A percentile compares a stretch with the other conserved stretches of the same genome.
Evolutionary conservation across 2,113 vertebrate species (phyloP).

Genomic region (Vanacampus margaritifer): DNA sequence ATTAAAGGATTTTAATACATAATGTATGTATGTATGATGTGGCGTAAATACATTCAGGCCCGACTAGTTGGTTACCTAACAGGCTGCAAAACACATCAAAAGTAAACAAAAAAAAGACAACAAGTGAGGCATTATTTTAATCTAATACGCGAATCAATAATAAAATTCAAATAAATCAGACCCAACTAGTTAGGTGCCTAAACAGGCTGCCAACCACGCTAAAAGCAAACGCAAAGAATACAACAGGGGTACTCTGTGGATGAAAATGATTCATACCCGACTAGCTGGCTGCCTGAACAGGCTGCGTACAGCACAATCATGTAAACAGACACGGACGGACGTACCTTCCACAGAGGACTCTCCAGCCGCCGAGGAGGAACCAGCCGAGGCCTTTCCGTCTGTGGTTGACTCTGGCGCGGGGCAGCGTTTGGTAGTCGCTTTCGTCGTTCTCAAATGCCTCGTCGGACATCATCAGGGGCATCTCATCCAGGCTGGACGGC

Average conservation of each 20-base stretch:
- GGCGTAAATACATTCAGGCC: too few relatives aligned
- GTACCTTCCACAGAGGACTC: slow-evolving; percentile 86
- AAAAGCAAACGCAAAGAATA: not conserved
- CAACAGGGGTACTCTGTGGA: not conserved
- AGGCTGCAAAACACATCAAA: too few relatives aligned
- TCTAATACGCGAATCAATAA: not conserved
- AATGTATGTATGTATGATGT: too few relatives aligned
- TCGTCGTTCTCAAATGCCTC: slow-evolving; percentile 97
- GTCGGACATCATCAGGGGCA: slow-evolving; percentile 99
- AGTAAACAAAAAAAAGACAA: not conserved
- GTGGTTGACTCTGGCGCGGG: slow-evolving; percentile 80
- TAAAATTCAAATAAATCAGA: not conserved
- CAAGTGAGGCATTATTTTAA: not conserved
- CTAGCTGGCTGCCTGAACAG: not conserved
- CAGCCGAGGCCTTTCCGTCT: slow-evolving; percentile 81
- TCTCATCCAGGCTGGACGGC: slow-evolving; percentile 89
- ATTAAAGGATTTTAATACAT: too few relatives aligned
- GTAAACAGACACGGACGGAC: not conserved
- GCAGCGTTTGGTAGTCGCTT: slow-evolving; percentile 93
- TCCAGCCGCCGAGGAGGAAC: slow-evolving; percentile 94
- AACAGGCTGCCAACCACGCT: too few relatives aligned
- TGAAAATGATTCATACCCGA: not conserved
- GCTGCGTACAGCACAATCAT: not conserved
- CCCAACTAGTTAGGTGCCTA: not conserved
- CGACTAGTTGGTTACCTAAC: too few relatives aligned